Percentiles rank a stretch among this genome's conserved stretches.
phyloP scores from a whole-genome alignment of 1,140 invertebrate species.

The Bombus pyrosoma region DNA sequence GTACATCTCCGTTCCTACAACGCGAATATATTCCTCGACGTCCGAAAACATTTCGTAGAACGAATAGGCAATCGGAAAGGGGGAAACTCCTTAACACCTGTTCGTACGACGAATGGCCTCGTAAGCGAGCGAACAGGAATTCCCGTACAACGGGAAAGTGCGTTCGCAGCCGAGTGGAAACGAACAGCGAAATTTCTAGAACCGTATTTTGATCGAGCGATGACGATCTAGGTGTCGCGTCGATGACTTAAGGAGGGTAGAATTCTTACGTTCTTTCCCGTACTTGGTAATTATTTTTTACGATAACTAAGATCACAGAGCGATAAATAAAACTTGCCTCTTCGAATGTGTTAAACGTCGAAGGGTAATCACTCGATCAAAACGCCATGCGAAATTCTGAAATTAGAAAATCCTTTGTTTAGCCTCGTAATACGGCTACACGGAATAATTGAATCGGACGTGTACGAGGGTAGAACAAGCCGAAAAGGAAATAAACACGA shows the following conservation, averaged over 20 bases:
- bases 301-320: background rate
- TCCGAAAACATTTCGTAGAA: slow-evolving; percentile 26
- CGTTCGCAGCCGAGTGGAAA: background rate
- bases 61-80: slow-evolving; percentile 18
- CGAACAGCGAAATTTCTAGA: background rate
- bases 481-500: background rate
- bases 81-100: slow-evolving; percentile 35
- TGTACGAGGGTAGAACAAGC: background rate
- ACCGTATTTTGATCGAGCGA: background rate
- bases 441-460: too few species aligned
- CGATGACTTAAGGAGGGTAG: background rate
- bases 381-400: background rate
- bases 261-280: background rate
- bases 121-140: background rate
- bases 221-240: background rate
- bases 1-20: slow-evolving; percentile 24
- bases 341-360: background rate
- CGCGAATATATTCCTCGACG: slow-evolving; percentile 25
- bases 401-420: background rate
- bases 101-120: slow-evolving; percentile 4
- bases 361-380: background rate
- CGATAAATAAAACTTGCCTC: background rate
- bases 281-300: background rate
- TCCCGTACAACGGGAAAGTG: background rate
- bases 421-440: too few species aligned